Evolutionary conservation across 2,888 invertebrate species (phyloP), one percentile per base, ranked within the genome.

Genomic region (Callimorpha dominula): DNA sequence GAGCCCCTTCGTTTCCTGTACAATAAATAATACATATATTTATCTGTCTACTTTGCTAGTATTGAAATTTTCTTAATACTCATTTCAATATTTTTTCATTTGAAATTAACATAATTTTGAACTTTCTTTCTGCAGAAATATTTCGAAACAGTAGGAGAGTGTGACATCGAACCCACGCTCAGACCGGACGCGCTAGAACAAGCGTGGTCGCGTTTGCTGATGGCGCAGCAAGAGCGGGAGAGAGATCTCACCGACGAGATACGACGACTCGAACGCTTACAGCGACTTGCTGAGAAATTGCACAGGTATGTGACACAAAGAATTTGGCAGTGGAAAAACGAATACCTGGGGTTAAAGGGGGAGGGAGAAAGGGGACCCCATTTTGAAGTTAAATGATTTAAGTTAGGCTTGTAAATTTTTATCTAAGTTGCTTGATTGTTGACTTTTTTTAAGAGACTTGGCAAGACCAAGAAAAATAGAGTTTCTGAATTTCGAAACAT

Each of bases 231-330:
- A 92, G 99, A 99, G 92, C 96, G 99, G 74, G 99, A 99, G 91
- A 96, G 98, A 76, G 98, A 98, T 78, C 97, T 99, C 72, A 97
- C 98, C 85, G 98, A 99, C 87, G 99, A 99, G 95, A 97, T 99
- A 83, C 97, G 98, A 86, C 96, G 98, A 88, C 96, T 99, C 86
- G 99, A 99, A 93, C 97, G 99, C 82, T 95, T 99, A 88, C 99
- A 99, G 92, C 97, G 99, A 82, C 96, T 99, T 71, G 99, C 99
- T 17, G 99, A 99, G 93, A 99, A 99, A 93, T 97, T 99, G 74
- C 97, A 97, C 88, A 97, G 97, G 96, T 96, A 60, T 20, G 42
- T 43, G 6, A 12, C 0, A 9, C 9, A 7, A 17, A 7, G 52
- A 63, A 15, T n/a, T 63, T 42, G 11, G 42, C 17, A n/a, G 8